Evolutionary conservation across 2,888 invertebrate genomes (phyloP), one percentile per base, ranked within the genome.

Genomic region (Eustalomyia histrio): DNA sequence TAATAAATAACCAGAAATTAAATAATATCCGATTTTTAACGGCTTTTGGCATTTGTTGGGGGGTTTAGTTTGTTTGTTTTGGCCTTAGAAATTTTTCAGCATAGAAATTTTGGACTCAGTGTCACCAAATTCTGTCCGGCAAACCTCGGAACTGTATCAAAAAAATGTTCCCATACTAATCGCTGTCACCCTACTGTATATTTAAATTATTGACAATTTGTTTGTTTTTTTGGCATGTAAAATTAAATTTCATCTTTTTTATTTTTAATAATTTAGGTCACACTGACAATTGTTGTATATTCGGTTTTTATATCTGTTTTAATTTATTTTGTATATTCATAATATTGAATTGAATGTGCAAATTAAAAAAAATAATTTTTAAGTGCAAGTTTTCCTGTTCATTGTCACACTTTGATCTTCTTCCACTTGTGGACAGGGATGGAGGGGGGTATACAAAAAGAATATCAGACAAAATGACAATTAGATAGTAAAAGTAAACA

Each of bases 231-330:
- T 75, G 68, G 75, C 68, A 75, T 16, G 12, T 12, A 55, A 53
- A 64, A 18, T 35, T 18, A n/a, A 67, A 58, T 64, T 71, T 63
- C 35, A 69, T 69, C 12, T 55, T 47, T 17, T 35, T 53, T 65
- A 29, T 35, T 50, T 61, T 67, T 80, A 67, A 71, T 76, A 76
- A 80, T 71, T 80, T 75, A 39, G 67, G 58, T 71, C 72, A 63
- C 80, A 55, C 14, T 57, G 65, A 61, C 68, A 57, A 65, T 60
- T 73, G 17, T 43, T 58, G 47, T 52, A 43, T 43, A 69, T 52
- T 50, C 16, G 12, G 21, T 53, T 35, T 50, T 14, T 24, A 29
- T 47, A 33, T 50, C 43, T 64, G 29, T 21, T n/a, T 14, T 50
- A 29, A 29, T 17, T 53, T 14, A 33, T 33, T 35, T 33, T 29